These are phyloP conservation scores for Formica exsecta DNA, from an alignment of 1,140 invertebrate species.

Conservation along the genomic window DNA sequence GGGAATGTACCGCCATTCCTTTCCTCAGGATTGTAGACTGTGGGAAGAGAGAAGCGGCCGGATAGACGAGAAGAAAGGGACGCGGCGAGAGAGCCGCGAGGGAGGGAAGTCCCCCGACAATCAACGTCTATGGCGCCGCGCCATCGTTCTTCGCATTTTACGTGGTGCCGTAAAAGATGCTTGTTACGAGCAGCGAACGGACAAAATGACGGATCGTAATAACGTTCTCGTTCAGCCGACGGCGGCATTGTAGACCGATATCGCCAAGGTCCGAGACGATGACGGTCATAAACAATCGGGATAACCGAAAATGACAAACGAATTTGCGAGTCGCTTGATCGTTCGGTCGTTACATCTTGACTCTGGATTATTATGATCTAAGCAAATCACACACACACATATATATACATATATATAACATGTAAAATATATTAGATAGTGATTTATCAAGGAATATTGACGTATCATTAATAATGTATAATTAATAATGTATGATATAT, in stretches of 20 bases:
- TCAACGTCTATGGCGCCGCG: constrained; percentile 81
- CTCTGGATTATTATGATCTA: neutral
- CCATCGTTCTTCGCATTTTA: constrained; percentile 79
- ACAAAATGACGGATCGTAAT: constrained; percentile 80
- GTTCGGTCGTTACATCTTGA: neutral
- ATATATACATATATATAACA: too few species aligned
- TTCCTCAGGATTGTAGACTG: constrained; percentile 49
- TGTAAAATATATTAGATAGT: neutral
- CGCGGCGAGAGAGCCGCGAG: neutral
- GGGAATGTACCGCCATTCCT: constrained; percentile 69
- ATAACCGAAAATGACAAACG: constrained; percentile 43
- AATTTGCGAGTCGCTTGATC: constrained; percentile 25
- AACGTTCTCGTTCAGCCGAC: constrained; percentile 71
- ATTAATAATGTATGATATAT: neutral
- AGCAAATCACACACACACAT: neutral
- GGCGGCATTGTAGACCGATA: constrained; percentile 52
- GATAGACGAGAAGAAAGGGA: constrained; percentile 46
- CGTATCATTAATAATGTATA: neutral
- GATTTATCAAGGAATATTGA: neutral
- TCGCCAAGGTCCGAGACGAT: constrained; percentile 33
- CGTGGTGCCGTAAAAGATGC: constrained; percentile 81
- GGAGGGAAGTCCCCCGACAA: constrained; percentile 72
- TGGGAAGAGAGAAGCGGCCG: constrained; percentile 52
- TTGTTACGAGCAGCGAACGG: constrained; percentile 79
- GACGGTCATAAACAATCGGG: constrained; percentile 57